Percentiles rank a stretch among this genome's conserved stretches.
These are phyloP conservation scores for Pteronura brasiliensis DNA, from an alignment of 2,113 vertebrate genomes.

Conservation along the genomic window DNA sequence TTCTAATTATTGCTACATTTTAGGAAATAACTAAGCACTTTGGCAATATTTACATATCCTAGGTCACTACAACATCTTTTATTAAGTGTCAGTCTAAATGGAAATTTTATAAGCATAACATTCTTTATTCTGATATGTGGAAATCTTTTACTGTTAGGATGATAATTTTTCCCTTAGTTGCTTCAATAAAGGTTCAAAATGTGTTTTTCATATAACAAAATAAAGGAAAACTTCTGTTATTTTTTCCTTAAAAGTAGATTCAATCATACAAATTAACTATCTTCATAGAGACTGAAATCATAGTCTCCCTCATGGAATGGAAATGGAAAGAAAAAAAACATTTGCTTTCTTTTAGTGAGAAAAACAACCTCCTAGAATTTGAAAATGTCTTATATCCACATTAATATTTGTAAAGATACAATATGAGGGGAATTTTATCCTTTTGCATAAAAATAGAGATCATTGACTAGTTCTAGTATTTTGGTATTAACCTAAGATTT, in stretches of 20 bases:
- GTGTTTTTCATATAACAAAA: not conserved
- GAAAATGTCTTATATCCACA: not conserved
- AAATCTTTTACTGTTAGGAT: not conserved
- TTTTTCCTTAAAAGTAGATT: not conserved
- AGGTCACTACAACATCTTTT: not conserved
- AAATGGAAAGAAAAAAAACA: not conserved
- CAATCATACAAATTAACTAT: not conserved
- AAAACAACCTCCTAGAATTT: not conserved
- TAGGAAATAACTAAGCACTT: not conserved
- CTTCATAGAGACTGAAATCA: not conserved
- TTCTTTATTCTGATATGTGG: not conserved
- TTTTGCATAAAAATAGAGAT: not conserved
- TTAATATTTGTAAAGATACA: not conserved
- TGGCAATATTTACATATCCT: not conserved
- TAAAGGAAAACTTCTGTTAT: not conserved
- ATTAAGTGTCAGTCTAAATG: not conserved
- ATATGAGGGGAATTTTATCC: not conserved
- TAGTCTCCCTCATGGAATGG: not conserved
- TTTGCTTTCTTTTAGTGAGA: not conserved
- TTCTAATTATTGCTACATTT: not conserved
- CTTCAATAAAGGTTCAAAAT: not conserved
- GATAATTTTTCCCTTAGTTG: not conserved
- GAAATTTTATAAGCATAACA: not conserved
- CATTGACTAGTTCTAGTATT: not conserved
- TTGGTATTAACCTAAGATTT: conserved; percentile 26